Base-by-base conservation (phyloP, 2,888 invertebrate genomes). In the Chaetogeoica ovagalla region DNA sequence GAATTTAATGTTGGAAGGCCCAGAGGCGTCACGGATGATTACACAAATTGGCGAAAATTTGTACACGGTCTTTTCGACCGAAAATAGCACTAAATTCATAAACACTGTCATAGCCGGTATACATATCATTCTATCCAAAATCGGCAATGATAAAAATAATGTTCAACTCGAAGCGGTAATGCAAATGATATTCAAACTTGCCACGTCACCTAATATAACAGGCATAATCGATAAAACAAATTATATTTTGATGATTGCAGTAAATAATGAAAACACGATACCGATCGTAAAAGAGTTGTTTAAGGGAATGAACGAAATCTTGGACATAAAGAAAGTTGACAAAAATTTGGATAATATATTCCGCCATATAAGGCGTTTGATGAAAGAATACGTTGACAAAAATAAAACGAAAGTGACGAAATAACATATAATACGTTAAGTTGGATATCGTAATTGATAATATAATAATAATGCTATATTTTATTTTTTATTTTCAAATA, bases 151-250 rank as follows among this genome's bases (percentile, higher is more conserved):
- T 52, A 81, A 74, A 68, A n/a, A 73, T 63, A 19, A 66, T 39
- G 59, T 77, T 65, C 73, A 81, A 62, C 75, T 81, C 39, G 66
- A 82, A 70, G 60, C 57, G 8, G n/a, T 69, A 48, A 1, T 70
- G 19, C 1, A 55, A 57, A 60, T 37, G 81, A 52, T 59, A 60
- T 73, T 60, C 62, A 19, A 19, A 7, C 17, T 71, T 30, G 77
- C 85, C 84, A 84, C 84, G 84, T 85, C 85, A 84, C 82, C 68
- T 5, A 2, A 37, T 1, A 59, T 62, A 62, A 69, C 77, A 0
- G 13, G 23, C 0, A 39, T 77, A 17, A 19, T 77, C 55, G 37
- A 39, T 17, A 9, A 21, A 19, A 5, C 19, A 4, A 62, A 52
- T 0, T 9, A 17, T 2, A 17, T 70, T 13, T 4, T 55, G 1